A percentile compares a stretch with the other conserved stretches of the same genome.
Evolutionary conservation across 2,888 invertebrate species (phyloP).

Genomic region (Phragmatobia fuliginosa): DNA sequence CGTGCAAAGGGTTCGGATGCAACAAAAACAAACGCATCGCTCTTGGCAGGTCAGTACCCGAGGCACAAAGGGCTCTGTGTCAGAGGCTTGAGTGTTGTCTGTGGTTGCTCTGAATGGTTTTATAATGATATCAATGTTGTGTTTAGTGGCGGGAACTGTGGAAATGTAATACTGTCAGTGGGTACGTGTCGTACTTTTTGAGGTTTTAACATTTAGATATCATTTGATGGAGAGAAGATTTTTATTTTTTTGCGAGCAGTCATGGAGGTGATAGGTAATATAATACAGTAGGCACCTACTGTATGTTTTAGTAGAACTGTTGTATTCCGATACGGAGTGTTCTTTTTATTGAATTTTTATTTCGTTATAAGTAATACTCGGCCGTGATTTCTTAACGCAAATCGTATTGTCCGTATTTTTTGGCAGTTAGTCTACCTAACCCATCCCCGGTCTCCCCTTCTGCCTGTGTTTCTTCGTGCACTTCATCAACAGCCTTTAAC

Average conservation of each 20-base stretch:
- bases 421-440: too few species aligned
- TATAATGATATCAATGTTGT: neutral
- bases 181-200: neutral
- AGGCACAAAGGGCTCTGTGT: constrained; percentile 64
- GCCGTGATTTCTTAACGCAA: too few species aligned
- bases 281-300: too few species aligned
- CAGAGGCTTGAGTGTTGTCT: constrained; percentile 25
- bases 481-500: too few species aligned
- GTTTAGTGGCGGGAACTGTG: constrained; percentile 12
- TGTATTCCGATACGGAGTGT: too few species aligned
- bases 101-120: neutral
- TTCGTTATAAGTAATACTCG: too few species aligned
- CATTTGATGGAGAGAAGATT: neutral
- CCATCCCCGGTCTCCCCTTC: too few species aligned
- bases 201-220: neutral
- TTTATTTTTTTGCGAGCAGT: neutral
- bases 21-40: constrained; percentile 67
- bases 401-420: too few species aligned
- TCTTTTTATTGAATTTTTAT: too few species aligned
- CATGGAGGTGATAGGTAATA: neutral
- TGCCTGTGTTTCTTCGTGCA: too few species aligned
- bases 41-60: constrained; percentile 70
- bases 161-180: constrained; percentile 4
- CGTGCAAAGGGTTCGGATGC: constrained; percentile 39
- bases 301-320: too few species aligned